phyloP scores from a whole-genome alignment of 1,140 invertebrate genomes.

The Drosophila kohkoa region DNA sequence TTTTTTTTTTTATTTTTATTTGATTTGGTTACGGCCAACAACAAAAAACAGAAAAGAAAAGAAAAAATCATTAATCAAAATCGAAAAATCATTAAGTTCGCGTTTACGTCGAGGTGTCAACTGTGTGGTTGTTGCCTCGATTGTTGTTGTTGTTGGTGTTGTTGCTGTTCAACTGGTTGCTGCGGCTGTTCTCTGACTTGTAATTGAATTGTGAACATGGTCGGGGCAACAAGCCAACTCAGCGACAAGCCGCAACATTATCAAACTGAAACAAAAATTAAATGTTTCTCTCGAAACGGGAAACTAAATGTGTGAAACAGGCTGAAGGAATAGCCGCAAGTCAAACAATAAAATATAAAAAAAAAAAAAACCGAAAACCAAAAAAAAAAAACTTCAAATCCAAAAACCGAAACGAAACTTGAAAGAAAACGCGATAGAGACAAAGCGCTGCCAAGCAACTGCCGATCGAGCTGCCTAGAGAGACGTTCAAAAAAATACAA shows the following conservation, averaged over 20 bases:
- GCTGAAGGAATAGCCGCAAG: slow-evolving; percentile 52
- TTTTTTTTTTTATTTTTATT: slow-evolving; percentile 33
- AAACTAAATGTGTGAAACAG: slow-evolving; percentile 62
- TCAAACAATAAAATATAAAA: slow-evolving; percentile 24
- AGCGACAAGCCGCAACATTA: slow-evolving; percentile 19
- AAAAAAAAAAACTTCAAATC: slow-evolving; percentile 38
- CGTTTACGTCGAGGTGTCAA: slow-evolving; percentile 71
- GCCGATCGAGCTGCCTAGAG: slow-evolving; percentile 31
- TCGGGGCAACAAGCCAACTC: slow-evolving; percentile 22
- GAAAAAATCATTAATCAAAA: slow-evolving; percentile 72
- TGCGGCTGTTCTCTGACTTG: slow-evolving; percentile 63
- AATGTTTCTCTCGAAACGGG: slow-evolving; percentile 31
- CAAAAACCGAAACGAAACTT: slow-evolving; percentile 55
- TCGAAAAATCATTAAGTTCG: slow-evolving; percentile 69
- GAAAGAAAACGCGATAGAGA: slow-evolving; percentile 43
- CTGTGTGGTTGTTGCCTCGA: slow-evolving; percentile 34
- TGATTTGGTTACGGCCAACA: slow-evolving; percentile 41
- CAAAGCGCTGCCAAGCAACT: slow-evolving; percentile 5
- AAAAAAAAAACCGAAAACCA: slow-evolving; percentile 12
- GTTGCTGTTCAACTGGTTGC: slow-evolving; percentile 9
- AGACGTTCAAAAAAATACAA: slow-evolving; percentile 6
- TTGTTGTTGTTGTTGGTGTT: slow-evolving; percentile 19
- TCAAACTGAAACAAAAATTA: slow-evolving; percentile 51
- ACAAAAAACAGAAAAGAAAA: too few species aligned
- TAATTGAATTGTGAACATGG: slow-evolving; percentile 77